Conservation (phyloP, 92 coral and sea anemone genomes). For the Palythoa caribaeorum region DNA sequence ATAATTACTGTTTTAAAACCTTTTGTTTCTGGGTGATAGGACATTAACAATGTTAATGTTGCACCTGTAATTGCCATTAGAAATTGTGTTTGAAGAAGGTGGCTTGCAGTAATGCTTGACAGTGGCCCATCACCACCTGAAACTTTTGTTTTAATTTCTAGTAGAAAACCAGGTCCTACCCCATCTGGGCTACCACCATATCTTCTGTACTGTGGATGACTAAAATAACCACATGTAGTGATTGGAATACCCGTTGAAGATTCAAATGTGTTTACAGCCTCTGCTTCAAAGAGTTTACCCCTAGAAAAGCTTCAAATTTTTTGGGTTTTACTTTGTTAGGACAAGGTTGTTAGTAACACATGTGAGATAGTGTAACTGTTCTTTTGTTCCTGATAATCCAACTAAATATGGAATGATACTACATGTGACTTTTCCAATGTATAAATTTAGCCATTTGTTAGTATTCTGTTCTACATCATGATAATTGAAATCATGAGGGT, state of each 20-base stretch:
- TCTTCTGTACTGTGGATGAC: background rate
- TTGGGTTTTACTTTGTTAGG: conserved; percentile 62
- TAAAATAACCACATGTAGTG: conserved; percentile 1
- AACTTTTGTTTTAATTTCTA: conserved; percentile 56
- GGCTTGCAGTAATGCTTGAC: conserved; percentile 45
- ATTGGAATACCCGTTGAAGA: background rate
- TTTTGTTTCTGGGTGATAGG: conserved; percentile 68
- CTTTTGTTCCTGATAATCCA: conserved; percentile 62
- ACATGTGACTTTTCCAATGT: conserved; percentile 63
- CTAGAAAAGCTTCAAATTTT: conserved; percentile 55
- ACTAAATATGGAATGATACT: conserved; percentile 59
- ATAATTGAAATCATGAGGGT: conserved; percentile 67
- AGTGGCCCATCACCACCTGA: conserved; percentile 63
- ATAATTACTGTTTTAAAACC: background rate
- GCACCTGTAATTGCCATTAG: conserved; percentile 62
- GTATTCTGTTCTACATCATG: conserved; percentile 56
- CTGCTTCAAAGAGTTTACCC: conserved; percentile 6
- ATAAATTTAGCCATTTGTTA: conserved; percentile 46
- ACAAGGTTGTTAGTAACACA: conserved; percentile 60
- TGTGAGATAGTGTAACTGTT: conserved; percentile 47
- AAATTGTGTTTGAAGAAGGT: conserved; percentile 61
- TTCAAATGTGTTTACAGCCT: background rate
- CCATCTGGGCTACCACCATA: conserved; percentile 22
- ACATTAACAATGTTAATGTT: conserved; percentile 49
- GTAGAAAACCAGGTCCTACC: background rate